Evolutionary conservation across 2,113 vertebrate species (phyloP), one percentile per base, ranked within the genome.

Genomic region (Cnemophilus loriae): DNA sequence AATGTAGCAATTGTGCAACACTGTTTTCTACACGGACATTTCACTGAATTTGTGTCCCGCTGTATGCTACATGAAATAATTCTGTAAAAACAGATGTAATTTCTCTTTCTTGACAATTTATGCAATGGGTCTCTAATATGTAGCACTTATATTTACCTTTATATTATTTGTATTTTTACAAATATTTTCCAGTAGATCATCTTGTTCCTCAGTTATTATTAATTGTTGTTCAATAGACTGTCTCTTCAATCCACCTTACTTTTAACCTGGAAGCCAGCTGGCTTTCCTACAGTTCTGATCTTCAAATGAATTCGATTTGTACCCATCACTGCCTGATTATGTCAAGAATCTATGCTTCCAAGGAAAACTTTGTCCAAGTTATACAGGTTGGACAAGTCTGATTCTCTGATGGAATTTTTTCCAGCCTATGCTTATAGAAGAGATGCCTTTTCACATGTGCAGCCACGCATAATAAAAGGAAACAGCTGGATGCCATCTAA

Each of bases 401-500:
- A 53, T 65, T 4, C 0, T 33, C 27, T 67, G 63, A 32, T 41
- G n/a, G 35, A 50, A 67, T 69, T 77, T 50, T 56, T 89, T 84
- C 47, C 46, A 49, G 64, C 6, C 13, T 39, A 42, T 41, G 12
- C 28, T 30, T 71, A 33, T 16, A 41, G 77, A 50, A 86, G 71
- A 90, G 49, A 46, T 46, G 50, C 37, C 33, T 63, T 63, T 75
- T 78, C 46, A 79, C 69, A 76, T 26, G 22, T 82, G 65, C 70
- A 95, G 87, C 68, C 39, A 30, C 1, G 2, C 35, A 32, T 32
- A 92, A 86, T 53, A 24, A 52, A 92, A 95, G 85, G 77, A 92
- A 97, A 93, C 70, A 96, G 87, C 83, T 92, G 55, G n/a, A n/a
- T 49, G 69, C 65, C 64, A 57, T 56, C 42, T 41, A 80, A 77